phyloP scores from a whole-genome alignment of 2,113 vertebrate species.

The Chaetura pelagica region DNA sequence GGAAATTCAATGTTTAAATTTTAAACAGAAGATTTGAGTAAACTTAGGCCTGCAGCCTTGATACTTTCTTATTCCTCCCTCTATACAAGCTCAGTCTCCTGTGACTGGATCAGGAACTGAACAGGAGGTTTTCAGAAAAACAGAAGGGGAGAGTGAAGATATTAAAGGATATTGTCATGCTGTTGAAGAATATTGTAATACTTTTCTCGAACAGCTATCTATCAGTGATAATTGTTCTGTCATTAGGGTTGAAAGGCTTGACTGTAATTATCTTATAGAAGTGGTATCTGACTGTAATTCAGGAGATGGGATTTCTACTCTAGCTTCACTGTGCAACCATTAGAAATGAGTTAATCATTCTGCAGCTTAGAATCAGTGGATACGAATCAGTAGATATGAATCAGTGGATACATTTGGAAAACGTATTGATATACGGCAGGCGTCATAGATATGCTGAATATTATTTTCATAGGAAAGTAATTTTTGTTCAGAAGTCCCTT shows the following conservation, averaged over 20 bases:
- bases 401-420: not conserved
- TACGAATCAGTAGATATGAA: not conserved
- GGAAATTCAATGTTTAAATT: constrained; percentile 33
- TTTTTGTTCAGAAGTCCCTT: no score
- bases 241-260: not conserved
- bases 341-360: not conserved
- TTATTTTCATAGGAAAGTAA: no score
- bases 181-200: not conserved
- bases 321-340: not conserved
- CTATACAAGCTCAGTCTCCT: not conserved
- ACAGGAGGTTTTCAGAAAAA: not conserved
- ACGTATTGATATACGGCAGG: not conserved
- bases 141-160: not conserved
- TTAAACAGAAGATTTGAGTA: constrained; percentile 29
- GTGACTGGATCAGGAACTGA: not conserved
- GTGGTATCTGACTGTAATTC: not conserved
- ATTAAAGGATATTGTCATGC: not conserved
- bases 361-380: not conserved
- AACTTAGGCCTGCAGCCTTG: not conserved
- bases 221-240: not conserved
- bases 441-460: no score
- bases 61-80: not conserved
- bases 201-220: not conserved
- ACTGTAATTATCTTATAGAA: not conserved
- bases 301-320: not conserved